Evolutionary conservation across 2,113 vertebrate genomes (phyloP), one percentile per base, ranked within the genome.

Genomic region (Hipposideros armiger): DNA sequence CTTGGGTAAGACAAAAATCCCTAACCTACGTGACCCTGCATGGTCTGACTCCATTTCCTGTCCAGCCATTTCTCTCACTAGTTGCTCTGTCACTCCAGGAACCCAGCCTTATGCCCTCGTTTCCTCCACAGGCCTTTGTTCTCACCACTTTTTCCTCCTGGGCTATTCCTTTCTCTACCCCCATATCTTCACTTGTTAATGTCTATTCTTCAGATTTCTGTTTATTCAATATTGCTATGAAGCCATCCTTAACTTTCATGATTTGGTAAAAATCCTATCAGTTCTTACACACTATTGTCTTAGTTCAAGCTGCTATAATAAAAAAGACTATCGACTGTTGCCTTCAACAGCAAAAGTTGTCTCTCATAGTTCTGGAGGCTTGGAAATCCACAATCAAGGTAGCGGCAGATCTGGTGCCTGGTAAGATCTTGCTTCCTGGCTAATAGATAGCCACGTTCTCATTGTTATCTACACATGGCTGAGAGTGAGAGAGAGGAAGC

Each of bases 221-320:
- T 62, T 72, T 28, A 85, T 30, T 81, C n/a, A 77, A n/a, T 20
- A 77, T 4, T 80, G 87, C 22, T 78, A 2, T 30, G 52, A 64
- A 74, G 58, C 36, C 76, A 77, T 72, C 28, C 11, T 58, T 92
- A 40, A 84, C 40, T n/a, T 66, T 56, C 26, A 58, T n/a, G 42
- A n/a, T 77, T 66, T 89, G 90, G 15, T 66, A 85, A 97, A 24
- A 91, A 76, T 76, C 36, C 36, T 36, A 7, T 73, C n/a, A 4
- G 11, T 81, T 91, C 47, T 82, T 64, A 42, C 1, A 81, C 7
- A 24, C 22, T 66, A 5, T 47, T 83, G n/a, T 32, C 81, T 92
- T n/a, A 8, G 20, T 72, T 80, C 45, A 80, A 60, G 28, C 11
- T 42, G 54, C 45, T 78, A 30, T n/a, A 36, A 50, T 10, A 62